These are phyloP conservation scores for Tachysurus fulvidraco DNA, from an alignment of 2,113 vertebrate species.

Conservation along the genomic window DNA sequence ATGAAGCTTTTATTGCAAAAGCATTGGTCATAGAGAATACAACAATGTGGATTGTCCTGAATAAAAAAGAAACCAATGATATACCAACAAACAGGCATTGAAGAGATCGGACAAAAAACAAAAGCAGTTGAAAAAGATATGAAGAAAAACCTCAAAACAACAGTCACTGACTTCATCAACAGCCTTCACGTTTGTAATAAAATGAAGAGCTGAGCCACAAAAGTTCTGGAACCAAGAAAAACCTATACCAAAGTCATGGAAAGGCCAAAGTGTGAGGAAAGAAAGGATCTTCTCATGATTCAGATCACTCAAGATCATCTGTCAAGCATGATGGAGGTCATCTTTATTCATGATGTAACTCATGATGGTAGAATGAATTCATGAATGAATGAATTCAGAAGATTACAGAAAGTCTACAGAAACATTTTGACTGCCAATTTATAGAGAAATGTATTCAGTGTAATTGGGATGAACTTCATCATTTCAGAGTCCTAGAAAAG, in stretches of 20 bases:
- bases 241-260: no score
- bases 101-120: neutral
- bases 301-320: neutral
- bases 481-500: no score
- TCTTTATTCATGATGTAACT: neutral
- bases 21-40: neutral
- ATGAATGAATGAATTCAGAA: neutral
- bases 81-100: neutral
- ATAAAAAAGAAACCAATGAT: neutral
- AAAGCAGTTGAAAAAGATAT: neutral
- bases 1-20: neutral
- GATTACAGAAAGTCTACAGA: neutral
- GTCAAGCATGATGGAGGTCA: neutral
- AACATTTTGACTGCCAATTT: neutral
- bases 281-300: neutral
- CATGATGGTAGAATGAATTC: neutral
- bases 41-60: neutral
- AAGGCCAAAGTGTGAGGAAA: neutral
- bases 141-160: neutral
- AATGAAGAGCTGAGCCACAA: no score
- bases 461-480: neutral
- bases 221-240: no score
- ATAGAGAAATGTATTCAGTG: neutral
- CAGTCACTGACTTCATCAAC: neutral
- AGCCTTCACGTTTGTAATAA: neutral